Base-by-base conservation (phyloP, 2,888 invertebrate genomes). In the Perdita meconis region DNA sequence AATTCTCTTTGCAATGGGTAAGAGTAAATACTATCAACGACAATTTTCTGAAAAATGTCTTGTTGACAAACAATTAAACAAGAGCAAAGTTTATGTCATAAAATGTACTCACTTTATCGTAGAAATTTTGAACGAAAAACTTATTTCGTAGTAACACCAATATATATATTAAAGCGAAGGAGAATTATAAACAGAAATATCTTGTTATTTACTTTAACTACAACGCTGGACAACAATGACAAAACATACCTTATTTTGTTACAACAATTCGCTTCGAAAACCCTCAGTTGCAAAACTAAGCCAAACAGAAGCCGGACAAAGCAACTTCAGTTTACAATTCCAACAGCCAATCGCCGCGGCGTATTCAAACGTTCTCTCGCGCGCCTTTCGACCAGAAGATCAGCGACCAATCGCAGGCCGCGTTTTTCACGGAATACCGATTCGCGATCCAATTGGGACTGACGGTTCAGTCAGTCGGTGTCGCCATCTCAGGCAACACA, bases 401-500 rank as follows among this genome's bases (percentile, higher is more conserved):
- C 19, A 38, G 30, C 26, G 8, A 22, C 2, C 42, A 38, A 36
- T 61, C 53, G 36, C 38, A 22, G 0, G 19, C 68, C 42, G 30
- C 47, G 47, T 42, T 57, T 22, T 56, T 34, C 47, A 22, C 16
- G 6, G 8, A 26, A 47, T 59, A 70, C 53, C 55, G 53, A 59
- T 75, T 53, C 59, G 22, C 56, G 63, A 69, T 69, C 66, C 66
- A 65, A 66, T 56, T 36, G 16, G n/a, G n/a, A 47, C 22, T 30
- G 8, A 0, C 19, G 12, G 13, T 67, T 60, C 19, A 0, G 30
- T 57, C 26, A 51, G 61, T 55, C 24, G 42, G 82, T 86, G 86
- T 69, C 78, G 80, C 86, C 83, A 83, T 81, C 83, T 81, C 5
- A 47, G 19, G 72, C 42, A 59, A 10, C 13, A n/a, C 10, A 42